These are phyloP conservation scores for Sylvietta virens DNA, from an alignment of 2,113 vertebrate species.

Conservation along the genomic window DNA sequence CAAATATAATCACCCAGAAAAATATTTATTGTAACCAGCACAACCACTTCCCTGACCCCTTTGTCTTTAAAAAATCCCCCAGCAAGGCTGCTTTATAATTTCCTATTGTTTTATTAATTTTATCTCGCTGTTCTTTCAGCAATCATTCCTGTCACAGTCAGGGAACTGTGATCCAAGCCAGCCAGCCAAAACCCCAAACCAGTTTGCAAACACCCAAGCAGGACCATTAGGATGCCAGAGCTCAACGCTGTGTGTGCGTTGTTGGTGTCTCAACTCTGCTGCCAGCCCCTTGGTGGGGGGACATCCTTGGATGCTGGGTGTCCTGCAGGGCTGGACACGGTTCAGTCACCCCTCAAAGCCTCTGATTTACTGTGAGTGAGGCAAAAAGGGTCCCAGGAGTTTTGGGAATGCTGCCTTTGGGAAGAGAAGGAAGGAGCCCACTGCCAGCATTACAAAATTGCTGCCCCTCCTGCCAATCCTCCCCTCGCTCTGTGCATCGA, in stretches of 20 bases:
- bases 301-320: background rate
- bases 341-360: background rate
- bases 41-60: background rate
- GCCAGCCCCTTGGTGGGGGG: background rate
- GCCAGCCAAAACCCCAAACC: background rate
- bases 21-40: background rate
- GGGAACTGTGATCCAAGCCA: background rate
- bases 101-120: background rate
- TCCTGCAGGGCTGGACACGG: background rate
- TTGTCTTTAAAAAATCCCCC: background rate
- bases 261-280: background rate
- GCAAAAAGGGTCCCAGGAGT: background rate
- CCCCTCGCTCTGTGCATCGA: background rate
- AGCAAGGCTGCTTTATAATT: background rate
- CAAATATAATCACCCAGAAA: background rate
- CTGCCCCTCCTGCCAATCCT: background rate
- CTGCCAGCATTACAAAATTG: background rate
- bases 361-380: background rate
- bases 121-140: background rate
- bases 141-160: background rate
- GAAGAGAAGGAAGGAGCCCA: background rate
- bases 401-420: background rate
- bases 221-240: background rate
- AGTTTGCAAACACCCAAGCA: background rate
- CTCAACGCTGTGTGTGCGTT: fast-evolving